phyloP scores from a whole-genome alignment of 2,113 vertebrate genomes.

The Corynorhinus townsendii region DNA sequence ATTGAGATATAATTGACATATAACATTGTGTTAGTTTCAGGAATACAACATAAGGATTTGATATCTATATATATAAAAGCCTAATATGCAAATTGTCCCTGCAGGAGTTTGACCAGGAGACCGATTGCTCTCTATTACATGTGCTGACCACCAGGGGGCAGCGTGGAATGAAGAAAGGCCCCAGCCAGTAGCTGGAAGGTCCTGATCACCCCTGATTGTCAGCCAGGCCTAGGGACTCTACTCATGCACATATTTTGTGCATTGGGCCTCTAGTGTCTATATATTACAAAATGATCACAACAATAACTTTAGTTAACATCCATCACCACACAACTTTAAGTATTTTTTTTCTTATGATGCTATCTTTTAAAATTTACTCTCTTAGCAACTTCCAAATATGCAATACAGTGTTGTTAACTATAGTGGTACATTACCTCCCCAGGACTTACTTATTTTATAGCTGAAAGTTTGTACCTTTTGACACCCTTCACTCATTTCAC shows the following conservation, averaged over 20 bases:
- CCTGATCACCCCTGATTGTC: too few relatives aligned
- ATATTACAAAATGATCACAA: neutral
- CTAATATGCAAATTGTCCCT: too few relatives aligned
- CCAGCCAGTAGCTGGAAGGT: too few relatives aligned
- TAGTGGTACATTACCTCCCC: neutral
- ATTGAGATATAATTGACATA: neutral
- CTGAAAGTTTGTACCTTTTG: neutral
- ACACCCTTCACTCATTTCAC: neutral
- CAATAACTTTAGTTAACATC: neutral
- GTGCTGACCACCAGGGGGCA: too few relatives aligned
- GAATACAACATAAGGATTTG: neutral
- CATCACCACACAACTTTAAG: neutral
- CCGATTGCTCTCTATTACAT: too few relatives aligned
- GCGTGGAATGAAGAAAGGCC: too few relatives aligned
- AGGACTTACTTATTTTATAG: conserved; percentile 3
- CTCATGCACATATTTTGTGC: too few relatives aligned
- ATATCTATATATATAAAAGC: neutral
- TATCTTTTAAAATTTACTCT: neutral
- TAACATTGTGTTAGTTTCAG: neutral
- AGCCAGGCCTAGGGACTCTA: too few relatives aligned
- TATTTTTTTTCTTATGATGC: neutral
- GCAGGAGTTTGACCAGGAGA: too few relatives aligned
- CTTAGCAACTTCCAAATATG: neutral
- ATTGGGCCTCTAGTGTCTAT: neutral
- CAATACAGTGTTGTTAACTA: neutral